Conservation (phyloP, 2,113 vertebrate species). For the Malurus alboscapulatus region DNA sequence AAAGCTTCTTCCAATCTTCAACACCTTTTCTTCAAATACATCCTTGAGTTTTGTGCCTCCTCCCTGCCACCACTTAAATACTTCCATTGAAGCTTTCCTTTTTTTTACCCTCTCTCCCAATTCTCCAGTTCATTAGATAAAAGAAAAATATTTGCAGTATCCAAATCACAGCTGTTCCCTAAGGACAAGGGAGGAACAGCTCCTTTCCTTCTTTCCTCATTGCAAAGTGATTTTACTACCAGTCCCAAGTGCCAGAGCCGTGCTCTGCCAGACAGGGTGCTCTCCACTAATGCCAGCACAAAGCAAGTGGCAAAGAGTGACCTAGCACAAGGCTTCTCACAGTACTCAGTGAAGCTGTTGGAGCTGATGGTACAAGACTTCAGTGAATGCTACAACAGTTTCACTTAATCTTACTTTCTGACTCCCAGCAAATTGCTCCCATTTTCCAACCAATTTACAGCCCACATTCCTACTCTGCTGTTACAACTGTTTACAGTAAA, state of each 20-base stretch:
- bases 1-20: not conserved
- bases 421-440: not conserved
- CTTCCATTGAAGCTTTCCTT: not conserved
- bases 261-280: not conserved
- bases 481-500: conserved; percentile 26
- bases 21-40: not conserved
- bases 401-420: not conserved
- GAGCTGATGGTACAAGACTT: not conserved
- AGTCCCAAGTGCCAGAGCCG: not conserved
- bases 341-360: not conserved
- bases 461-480: not conserved
- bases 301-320: not conserved
- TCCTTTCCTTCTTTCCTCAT: not conserved
- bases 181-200: not conserved
- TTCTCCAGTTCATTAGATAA: conserved; percentile 5
- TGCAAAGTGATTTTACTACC: not conserved
- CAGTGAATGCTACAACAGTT: not conserved
- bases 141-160: not conserved
- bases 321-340: not conserved
- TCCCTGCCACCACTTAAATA: not conserved
- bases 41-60: not conserved
- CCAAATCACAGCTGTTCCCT: not conserved
- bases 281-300: not conserved
- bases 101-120: not conserved
- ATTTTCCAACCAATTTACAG: conserved; percentile 28